A percentile compares a stretch with the other conserved stretches of the same genome.
Conservation (phyloP, 2,113 vertebrate genomes). For the Euleptes europaea region DNA sequence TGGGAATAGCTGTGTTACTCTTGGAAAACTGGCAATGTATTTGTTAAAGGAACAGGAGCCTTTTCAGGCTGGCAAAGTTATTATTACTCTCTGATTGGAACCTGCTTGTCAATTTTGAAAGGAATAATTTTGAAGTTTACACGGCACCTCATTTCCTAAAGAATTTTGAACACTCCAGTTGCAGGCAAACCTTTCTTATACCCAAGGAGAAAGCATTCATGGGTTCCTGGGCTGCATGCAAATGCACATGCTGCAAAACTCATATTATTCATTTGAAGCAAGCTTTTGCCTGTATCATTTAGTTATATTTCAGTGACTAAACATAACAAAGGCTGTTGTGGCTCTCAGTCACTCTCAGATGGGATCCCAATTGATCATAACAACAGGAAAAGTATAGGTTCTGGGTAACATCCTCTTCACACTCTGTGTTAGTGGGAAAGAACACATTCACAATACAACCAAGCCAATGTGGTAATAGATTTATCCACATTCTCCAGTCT, state of each 20-base stretch:
- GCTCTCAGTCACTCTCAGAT: background rate
- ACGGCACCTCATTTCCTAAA: background rate
- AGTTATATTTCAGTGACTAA: background rate
- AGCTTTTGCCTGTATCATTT: background rate
- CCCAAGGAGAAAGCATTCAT: background rate
- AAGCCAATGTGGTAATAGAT: no score
- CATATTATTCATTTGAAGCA: background rate
- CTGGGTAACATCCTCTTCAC: background rate
- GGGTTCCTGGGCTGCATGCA: no score
- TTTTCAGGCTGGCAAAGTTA: background rate
- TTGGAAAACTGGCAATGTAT: background rate
- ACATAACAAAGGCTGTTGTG: background rate
- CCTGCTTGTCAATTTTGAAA: background rate
- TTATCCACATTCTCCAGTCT: no score
- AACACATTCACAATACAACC: background rate
- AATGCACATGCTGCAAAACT: background rate
- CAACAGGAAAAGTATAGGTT: background rate
- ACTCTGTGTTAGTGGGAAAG: background rate
- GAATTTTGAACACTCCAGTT: background rate
- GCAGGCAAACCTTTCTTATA: background rate
- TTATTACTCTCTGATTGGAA: background rate
- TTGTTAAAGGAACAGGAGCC: background rate
- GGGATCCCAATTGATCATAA: background rate
- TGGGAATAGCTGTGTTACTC: slow-evolving; percentile 3
- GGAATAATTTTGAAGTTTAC: background rate